Conservation (phyloP, 2,113 vertebrate genomes). For the Mobula birostris region DNA sequence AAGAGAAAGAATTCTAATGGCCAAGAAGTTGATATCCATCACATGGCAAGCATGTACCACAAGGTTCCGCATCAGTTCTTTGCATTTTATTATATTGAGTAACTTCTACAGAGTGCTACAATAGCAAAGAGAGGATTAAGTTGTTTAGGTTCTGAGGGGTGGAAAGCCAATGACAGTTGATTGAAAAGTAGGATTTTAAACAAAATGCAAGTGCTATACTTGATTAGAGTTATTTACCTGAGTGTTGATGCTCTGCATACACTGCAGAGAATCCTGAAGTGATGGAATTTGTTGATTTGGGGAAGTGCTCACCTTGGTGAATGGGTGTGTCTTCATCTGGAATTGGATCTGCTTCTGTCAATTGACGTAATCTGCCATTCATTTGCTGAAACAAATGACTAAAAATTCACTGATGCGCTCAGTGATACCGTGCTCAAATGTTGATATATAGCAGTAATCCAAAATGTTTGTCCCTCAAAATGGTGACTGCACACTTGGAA, state of each 20-base stretch:
- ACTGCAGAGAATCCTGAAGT: background rate
- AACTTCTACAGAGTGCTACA: background rate
- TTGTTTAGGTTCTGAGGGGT: background rate
- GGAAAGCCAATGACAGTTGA: background rate
- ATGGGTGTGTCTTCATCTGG: background rate
- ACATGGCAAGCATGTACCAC: background rate
- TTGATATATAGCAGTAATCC: too few species aligned
- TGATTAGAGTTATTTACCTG: background rate
- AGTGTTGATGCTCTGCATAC: background rate
- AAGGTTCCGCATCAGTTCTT: background rate
- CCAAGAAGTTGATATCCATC: too few species aligned
- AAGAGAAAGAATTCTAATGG: too few species aligned
- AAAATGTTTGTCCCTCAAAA: too few species aligned
- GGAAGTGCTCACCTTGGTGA: background rate
- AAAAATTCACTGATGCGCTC: background rate
- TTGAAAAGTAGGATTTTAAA: background rate
- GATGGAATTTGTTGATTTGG: background rate
- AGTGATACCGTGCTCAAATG: background rate
- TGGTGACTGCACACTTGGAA: too few species aligned
- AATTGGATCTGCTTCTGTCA: background rate
- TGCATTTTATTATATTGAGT: background rate
- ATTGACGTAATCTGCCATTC: background rate
- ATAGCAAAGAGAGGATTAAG: background rate
- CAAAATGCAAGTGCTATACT: background rate
- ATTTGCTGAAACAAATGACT: background rate